Base-by-base conservation (phyloP, 2,797 vertebrate species). In the Coranthus polyacanthus region DNA sequence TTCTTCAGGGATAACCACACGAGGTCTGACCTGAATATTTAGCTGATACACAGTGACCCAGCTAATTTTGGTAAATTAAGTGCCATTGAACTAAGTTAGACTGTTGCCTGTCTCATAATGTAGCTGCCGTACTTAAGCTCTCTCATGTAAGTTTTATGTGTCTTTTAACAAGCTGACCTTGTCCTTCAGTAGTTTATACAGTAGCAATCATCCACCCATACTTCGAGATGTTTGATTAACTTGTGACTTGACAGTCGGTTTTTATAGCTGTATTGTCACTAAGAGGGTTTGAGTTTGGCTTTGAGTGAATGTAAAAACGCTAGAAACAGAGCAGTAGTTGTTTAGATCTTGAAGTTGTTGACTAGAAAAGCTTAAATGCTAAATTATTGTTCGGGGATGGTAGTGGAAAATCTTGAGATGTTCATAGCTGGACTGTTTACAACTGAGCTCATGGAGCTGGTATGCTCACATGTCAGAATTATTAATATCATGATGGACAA, bases 21-120 rank as follows among this genome's bases (percentile, higher is more conserved):
- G 82, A 85, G 90, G 76, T 86, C 79, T 87, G 87, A 89, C 90
- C 88, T 84, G 76, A 18, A 81, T 91, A 73, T 84, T 53, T 42
- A 57, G 63, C 72, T 45, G 45, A 68, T 64, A 76, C 63, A 57
- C 58, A 32, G 75, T 64, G 74, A 75, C 78, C 83, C 8, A 67
- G 76, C 87, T 79, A 64, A 79, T 86, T 86, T 63, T n/a, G 68
- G 61, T 73, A 24, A 69, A 79, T 29, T n/a, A 58, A 61, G 57
- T 57, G 69, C 13, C 21, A 11, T 18, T 41, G 39, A 59, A 70
- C 56, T 37, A n/a, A 72, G 49, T 75, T 50, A 32, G 43, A 16
- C 41, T 38, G 51, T 24, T 3, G 24, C 24, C 24, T 26, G 4
- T 38, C 24, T 79, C 47, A 36, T 44, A 15, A 15, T 43, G 18